Base-by-base conservation (phyloP, 2,113 vertebrate genomes). In the Rattus rattus region DNA sequence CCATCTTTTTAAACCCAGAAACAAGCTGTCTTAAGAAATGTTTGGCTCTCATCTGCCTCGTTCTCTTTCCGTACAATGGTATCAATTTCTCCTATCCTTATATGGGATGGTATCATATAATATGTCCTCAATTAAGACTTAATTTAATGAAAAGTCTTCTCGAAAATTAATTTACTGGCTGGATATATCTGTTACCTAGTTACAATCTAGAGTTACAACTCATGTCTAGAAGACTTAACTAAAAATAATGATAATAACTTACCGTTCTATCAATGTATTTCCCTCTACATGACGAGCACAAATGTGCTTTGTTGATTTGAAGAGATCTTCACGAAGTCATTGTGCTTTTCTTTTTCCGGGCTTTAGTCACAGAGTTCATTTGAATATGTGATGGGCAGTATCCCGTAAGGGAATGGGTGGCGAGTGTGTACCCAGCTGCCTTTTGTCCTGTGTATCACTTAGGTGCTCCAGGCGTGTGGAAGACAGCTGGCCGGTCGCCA, bases 371-470 rank as follows among this genome's bases (percentile, higher is more conserved):
- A 33, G 19, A 24, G 24, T 61, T 59, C 47, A 1, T 54, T 72
- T 11, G 22, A 70, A 4, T 28, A 30, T 33, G 61, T 77, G n/a
- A 24, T 49, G 70, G 43, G 39, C 6, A 59, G 49, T 1, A 39
- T 5, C 76, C 36, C 39, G 63, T 28, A 70, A 22, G 30, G 20
- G 80, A 92, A 85, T 63, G 67, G n/a, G 20, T 17, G 26, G 33
- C 39, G 3, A 49, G 94, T 81, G 39, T 97, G 36, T 81, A 43
- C 97, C 36, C 95, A 96, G 94, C 85, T 90, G 76, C 80, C 94
- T 98, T 97, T 95, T 81, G 88, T 97, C 89, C 80, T n/a, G 87
- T 86, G 67, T 90, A 91, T 97, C 97, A 95, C 28, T 73, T 75
- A 36, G 5, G 91, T 85, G 70, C 93, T 96, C 95, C 70, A 94